phyloP scores from a whole-genome alignment of 2,888 invertebrate species.

The Drosophila nr. medialis region DNA sequence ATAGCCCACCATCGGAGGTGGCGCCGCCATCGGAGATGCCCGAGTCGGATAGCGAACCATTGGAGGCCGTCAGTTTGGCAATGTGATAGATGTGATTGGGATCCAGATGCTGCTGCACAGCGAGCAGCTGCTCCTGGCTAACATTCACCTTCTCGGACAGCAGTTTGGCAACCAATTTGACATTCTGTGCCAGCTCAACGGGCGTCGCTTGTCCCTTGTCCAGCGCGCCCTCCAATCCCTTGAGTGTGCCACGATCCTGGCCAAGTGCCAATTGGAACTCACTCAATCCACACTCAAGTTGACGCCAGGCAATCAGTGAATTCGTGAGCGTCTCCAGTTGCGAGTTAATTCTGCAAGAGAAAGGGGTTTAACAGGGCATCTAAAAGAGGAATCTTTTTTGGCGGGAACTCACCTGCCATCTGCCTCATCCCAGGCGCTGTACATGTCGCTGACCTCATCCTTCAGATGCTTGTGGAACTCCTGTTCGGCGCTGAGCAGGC shows the following conservation, averaged over 20 bases:
- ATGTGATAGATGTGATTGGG: slow-evolving; percentile 83
- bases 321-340: slow-evolving; percentile 90
- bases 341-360: slow-evolving; percentile 87
- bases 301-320: slow-evolving; percentile 90
- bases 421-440: slow-evolving; percentile 89
- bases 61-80: slow-evolving; percentile 84
- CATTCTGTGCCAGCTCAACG: slow-evolving; percentile 84
- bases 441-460: slow-evolving; percentile 89
- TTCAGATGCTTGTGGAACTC: slow-evolving; percentile 86
- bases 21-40: slow-evolving; percentile 91
- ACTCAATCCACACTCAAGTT: slow-evolving; percentile 90
- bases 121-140: slow-evolving; percentile 83
- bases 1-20: slow-evolving; percentile 88
- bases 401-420: slow-evolving; percentile 86
- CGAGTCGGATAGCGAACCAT: slow-evolving; percentile 89
- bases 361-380: not conserved
- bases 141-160: slow-evolving; percentile 84
- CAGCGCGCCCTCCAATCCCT: slow-evolving; percentile 84
- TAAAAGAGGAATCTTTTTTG: rapidly evolving
- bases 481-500: slow-evolving; percentile 82
- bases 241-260: slow-evolving; percentile 87
- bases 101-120: slow-evolving; percentile 83
- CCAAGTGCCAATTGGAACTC: slow-evolving; percentile 91
- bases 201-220: slow-evolving; percentile 83
- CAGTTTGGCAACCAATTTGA: slow-evolving; percentile 84